A percentile compares a stretch with the other conserved stretches of the same genome.
Evolutionary conservation across 1,140 invertebrate species (phyloP).

Genomic region (Heliconius nattereri): DNA sequence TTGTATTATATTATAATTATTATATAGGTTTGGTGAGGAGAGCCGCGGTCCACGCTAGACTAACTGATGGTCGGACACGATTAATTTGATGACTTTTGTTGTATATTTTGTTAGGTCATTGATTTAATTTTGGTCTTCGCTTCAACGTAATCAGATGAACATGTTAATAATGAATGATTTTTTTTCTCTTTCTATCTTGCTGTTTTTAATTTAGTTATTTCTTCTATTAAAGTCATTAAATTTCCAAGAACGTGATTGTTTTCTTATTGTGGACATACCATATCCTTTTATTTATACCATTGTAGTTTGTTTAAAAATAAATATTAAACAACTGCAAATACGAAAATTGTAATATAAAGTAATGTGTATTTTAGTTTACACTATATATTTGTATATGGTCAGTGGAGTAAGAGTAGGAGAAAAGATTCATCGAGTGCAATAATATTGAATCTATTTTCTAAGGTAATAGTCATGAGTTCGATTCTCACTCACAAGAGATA

Average conservation of each 20-base stretch:
- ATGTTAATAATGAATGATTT: slow-evolving; percentile 78
- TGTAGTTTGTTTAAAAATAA: slow-evolving; percentile 26
- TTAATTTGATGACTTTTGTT: slow-evolving; percentile 82
- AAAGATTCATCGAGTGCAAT: too few relatives aligned
- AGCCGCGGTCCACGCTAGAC: slow-evolving; percentile 61
- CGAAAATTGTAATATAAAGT: too few relatives aligned
- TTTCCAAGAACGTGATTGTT: slow-evolving; percentile 70
- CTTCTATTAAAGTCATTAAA: slow-evolving; percentile 82
- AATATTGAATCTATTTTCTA: too few relatives aligned
- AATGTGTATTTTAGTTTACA: too few relatives aligned
- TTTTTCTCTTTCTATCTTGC: slow-evolving; percentile 78
- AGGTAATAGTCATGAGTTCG: too few relatives aligned
- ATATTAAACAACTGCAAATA: neutral
- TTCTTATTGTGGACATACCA: slow-evolving; percentile 35
- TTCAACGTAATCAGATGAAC: slow-evolving; percentile 75
- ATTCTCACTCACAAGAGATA: too few relatives aligned
- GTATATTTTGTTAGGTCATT: slow-evolving; percentile 82
- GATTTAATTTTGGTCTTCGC: slow-evolving; percentile 78
- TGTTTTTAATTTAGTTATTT: slow-evolving; percentile 81
- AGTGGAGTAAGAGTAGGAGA: too few relatives aligned
- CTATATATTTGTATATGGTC: too few relatives aligned
- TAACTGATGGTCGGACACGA: slow-evolving; percentile 72
- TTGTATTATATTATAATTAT: slow-evolving; percentile 61
- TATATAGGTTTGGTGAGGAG: slow-evolving; percentile 62
- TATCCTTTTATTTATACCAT: slow-evolving; percentile 22